These are phyloP conservation scores for Magallana ariakensis DNA, from an alignment of 1,140 invertebrate species.

Conservation along the genomic window DNA sequence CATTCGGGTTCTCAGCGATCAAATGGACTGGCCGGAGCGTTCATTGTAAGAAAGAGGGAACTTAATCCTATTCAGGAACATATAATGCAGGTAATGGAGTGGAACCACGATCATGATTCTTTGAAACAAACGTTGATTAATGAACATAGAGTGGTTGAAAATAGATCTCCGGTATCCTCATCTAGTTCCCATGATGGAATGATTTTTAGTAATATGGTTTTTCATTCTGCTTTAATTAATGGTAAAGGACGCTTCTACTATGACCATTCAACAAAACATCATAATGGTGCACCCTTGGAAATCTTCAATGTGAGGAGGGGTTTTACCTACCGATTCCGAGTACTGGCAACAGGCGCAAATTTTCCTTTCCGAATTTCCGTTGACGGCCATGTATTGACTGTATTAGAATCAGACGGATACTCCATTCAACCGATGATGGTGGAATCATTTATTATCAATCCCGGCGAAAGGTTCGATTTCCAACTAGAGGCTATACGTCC, in stretches of 20 bases:
- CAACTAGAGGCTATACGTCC: constrained; percentile 87
- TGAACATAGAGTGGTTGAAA: not conserved
- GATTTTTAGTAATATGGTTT: constrained; percentile 58
- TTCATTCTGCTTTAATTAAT: constrained; percentile 74
- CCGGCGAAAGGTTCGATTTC: constrained; percentile 92
- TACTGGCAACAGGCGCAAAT: constrained; percentile 66
- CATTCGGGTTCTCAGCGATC: constrained; percentile 72
- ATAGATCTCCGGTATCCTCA: not conserved
- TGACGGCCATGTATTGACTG: constrained; percentile 89
- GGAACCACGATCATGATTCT: constrained; percentile 71
- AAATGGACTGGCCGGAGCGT: constrained; percentile 72
- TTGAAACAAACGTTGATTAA: constrained; percentile 54
- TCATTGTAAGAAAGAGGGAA: constrained; percentile 64
- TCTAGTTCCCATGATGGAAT: constrained; percentile 20
- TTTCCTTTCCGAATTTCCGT: constrained; percentile 83
- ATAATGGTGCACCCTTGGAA: constrained; percentile 70
- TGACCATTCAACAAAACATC: constrained; percentile 22
- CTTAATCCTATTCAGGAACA: constrained; percentile 56
- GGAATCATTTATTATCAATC: constrained; percentile 71
- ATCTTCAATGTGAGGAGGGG: constrained; percentile 62
- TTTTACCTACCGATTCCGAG: constrained; percentile 67
- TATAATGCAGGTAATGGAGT: constrained; percentile 68
- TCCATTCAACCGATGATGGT: constrained; percentile 86
- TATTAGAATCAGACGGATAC: constrained; percentile 90
- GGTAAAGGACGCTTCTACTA: constrained; percentile 69